A percentile compares a stretch with the other conserved stretches of the same genome.
Evolutionary conservation across 1,140 invertebrate genomes (phyloP).

Genomic region (Gyrodactylus salaris): DNA sequence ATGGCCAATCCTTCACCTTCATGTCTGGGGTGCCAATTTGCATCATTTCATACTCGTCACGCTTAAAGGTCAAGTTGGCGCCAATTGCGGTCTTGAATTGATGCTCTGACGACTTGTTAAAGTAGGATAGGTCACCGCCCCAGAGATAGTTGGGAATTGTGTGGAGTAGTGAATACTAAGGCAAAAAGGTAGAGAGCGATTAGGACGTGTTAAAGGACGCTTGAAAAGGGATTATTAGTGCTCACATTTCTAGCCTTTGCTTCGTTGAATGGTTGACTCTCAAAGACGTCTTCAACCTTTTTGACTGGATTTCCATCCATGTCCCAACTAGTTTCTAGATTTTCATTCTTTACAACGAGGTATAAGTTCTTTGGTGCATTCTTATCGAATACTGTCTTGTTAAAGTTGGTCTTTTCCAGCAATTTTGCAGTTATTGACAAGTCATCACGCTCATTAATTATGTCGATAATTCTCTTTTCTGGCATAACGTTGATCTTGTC

Average conservation of each 20-base stretch:
- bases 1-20: neutral
- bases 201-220: no score
- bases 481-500: neutral
- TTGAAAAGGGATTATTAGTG: no score
- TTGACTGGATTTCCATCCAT: neutral
- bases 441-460: neutral
- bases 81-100: neutral
- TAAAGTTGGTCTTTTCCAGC: neutral
- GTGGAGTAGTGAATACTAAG: slow-evolving; percentile 2
- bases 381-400: neutral
- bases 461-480: neutral
- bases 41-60: neutral
- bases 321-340: neutral
- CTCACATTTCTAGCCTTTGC: neutral
- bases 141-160: slow-evolving; percentile 1
- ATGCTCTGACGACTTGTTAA: neutral
- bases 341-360: neutral
- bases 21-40: neutral
- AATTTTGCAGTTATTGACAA: neutral
- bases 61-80: neutral
- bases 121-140: neutral
- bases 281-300: neutral
- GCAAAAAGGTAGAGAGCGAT: neutral
- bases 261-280: neutral
- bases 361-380: neutral